These are phyloP conservation scores for Drosophila subquinaria DNA, from an alignment of 2,888 invertebrate genomes.

Conservation along the genomic window DNA sequence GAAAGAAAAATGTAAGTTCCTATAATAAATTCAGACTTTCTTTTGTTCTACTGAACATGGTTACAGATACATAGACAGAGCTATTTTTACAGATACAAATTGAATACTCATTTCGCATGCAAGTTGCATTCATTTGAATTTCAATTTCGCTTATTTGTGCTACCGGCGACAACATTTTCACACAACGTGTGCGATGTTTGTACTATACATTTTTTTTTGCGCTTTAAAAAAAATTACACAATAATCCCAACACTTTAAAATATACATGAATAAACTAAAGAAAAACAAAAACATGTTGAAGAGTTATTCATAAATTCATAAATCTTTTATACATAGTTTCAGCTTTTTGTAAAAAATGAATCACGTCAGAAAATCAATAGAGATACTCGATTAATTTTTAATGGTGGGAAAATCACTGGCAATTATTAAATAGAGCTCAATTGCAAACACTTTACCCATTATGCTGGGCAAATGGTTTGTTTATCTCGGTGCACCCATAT, in stretches of 20 bases:
- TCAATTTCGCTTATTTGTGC: conserved; percentile 20
- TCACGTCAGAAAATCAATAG: neutral
- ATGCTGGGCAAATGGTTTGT: conserved; percentile 47
- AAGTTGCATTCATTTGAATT: conserved; percentile 53
- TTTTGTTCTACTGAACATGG: neutral
- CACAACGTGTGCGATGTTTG: neutral
- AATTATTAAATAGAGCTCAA: conserved; percentile 35
- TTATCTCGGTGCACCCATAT: conserved; percentile 54
- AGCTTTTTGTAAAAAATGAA: neutral
- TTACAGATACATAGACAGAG: neutral
- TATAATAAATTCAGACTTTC: neutral
- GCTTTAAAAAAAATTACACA: neutral
- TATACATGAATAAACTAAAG: neutral
- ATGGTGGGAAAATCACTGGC: neutral
- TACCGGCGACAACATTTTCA: neutral
- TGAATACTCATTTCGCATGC: conserved; percentile 49
- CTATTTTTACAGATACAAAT: neutral
- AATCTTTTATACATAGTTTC: neutral
- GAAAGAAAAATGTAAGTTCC: neutral
- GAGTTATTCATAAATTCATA: neutral
- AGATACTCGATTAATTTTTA: neutral
- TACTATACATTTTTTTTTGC: neutral
- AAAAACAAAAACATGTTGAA: neutral
- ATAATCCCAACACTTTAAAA: neutral
- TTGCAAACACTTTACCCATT: conserved; percentile 23